Base-by-base conservation (phyloP, 2,888 invertebrate species). In the Trissoscelio sp. region DNA sequence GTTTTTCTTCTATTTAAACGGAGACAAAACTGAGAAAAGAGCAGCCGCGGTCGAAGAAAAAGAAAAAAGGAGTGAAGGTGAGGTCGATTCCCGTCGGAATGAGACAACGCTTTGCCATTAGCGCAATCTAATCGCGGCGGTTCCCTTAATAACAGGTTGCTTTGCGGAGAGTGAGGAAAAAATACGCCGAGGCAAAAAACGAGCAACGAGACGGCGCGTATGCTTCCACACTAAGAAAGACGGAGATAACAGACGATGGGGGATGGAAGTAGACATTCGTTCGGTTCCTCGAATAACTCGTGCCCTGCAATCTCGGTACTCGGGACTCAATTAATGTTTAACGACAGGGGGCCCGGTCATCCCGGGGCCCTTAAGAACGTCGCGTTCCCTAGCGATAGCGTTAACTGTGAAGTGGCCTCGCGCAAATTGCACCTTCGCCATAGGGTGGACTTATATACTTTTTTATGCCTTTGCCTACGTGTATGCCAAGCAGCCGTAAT, bases 91-190 rank as follows among this genome's bases (percentile, higher is more conserved):
- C 58, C 58, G 78, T 64, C 78, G 78, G 80, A 80, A 78, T 73
- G 78, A 88, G 89, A 89, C 89, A 89, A 86, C 86, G 87, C 88
- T 89, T 89, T 88, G 89, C 89, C 89, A 89, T 89, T 89, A 89
- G 88, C 86, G 87, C 89, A 89, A 89, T 89, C 89, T 89, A 89
- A 89, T 89, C 89, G 88, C 81, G 83, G 81, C 86, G 87, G 87
- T 85, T 87, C 87, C 88, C 88, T 88, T 89, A 89, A 89, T 89
- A 88, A 89, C 89, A 88, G 89, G 89, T 89, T 89, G 84, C 86
- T 86, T 84, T 82, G 83, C 77, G 80, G 42, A 66, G 81, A 83
- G 83, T 78, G 55, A 77, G 75, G 81, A 81, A 83, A 85, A 74
- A 78, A 73, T 64, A 39, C 73, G 67, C 6, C 39, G 6, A 9